These are phyloP conservation scores for Folsomia candida DNA, from an alignment of 2,888 invertebrate species.

Conservation along the genomic window DNA sequence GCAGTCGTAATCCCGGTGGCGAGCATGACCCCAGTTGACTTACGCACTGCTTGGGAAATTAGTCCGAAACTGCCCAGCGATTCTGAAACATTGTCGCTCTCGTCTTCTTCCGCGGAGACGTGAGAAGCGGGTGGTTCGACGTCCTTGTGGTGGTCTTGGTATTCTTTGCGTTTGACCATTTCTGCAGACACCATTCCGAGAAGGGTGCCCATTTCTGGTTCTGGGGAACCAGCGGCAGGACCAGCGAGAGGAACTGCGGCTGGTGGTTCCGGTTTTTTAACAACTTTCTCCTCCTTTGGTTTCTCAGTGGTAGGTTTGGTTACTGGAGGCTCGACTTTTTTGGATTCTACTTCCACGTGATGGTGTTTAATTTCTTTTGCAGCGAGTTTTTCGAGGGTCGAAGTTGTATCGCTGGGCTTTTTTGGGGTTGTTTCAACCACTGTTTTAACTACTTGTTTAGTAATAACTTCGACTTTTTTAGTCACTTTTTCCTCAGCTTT, in stretches of 20 bases:
- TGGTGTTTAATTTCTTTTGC: not conserved
- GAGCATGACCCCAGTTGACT: not conserved
- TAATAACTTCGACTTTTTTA: too few species aligned
- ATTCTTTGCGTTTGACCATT: not conserved
- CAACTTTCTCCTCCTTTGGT: not conserved
- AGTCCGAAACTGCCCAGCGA: too few species aligned
- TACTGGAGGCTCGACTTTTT: not conserved
- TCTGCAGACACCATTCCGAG: not conserved
- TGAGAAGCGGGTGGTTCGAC: not conserved
- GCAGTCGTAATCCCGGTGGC: not conserved
- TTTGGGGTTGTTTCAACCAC: too few species aligned
- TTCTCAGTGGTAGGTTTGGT: not conserved
- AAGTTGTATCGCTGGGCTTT: too few species aligned
- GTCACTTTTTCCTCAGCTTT: not conserved
- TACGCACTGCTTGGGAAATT: not conserved
- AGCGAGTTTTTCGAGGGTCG: not conserved
- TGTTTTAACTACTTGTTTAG: too few species aligned
- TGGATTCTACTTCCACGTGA: not conserved
- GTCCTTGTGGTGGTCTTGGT: not conserved
- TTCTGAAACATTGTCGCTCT: not conserved
- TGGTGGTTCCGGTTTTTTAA: too few species aligned
- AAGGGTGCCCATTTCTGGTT: not conserved
- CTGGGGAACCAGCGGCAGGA: too few species aligned
- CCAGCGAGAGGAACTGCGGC: too few species aligned
- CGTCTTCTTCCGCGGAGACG: not conserved